These are phyloP conservation scores for Saguinus midas DNA, from an alignment of 2,113 vertebrate genomes.

Conservation along the genomic window DNA sequence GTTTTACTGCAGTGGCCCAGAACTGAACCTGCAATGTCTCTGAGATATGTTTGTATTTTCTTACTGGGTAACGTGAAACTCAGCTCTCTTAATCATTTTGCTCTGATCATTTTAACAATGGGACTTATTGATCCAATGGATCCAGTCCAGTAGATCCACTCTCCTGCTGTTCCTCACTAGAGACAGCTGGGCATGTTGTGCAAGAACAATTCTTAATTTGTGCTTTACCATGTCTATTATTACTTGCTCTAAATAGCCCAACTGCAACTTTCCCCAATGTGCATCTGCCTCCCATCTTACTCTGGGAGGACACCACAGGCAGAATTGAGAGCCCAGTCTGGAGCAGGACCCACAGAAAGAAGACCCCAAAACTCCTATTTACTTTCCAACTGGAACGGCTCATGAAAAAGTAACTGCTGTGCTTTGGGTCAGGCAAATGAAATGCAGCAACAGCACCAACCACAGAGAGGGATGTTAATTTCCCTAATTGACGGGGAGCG, in stretches of 20 bases:
- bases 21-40: neutral
- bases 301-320: neutral
- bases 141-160: neutral
- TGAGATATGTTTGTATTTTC: neutral
- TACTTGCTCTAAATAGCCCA: conserved; percentile 6
- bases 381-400: conserved; percentile 45
- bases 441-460: neutral
- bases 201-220: neutral
- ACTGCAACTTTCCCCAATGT: neutral
- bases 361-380: neutral
- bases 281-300: conserved; percentile 17
- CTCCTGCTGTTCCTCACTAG: neutral
- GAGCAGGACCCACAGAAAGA: conserved; percentile 15
- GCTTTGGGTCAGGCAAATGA: conserved; percentile 41
- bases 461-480: neutral
- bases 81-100: neutral
- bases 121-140: neutral
- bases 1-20: neutral
- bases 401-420: conserved; percentile 28
- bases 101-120: neutral
- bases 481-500: conserved; percentile 29
- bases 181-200: neutral
- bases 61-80: neutral
- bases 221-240: neutral
- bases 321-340: neutral